Base-by-base conservation (phyloP, 2,113 vertebrate species). In the Mobula birostris region DNA sequence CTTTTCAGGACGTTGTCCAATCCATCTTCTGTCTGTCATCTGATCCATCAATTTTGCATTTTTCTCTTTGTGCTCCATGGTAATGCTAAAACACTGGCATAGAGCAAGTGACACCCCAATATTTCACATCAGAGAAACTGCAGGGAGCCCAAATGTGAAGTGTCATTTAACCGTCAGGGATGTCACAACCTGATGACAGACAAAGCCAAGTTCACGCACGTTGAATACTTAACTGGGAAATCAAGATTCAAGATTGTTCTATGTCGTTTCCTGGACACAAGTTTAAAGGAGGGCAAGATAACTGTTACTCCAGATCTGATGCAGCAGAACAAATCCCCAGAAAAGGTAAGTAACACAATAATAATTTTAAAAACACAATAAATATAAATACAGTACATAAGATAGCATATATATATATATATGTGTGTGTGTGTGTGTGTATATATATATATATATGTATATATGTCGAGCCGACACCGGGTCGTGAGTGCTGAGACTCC, bases 61-160 rank as follows among this genome's bases (percentile, higher is more conserved):
- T 93, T 76, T 76, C 91, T 40, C 40, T 76, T 93, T 93, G 32
- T 29, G 24, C 70, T 76, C 14, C 9, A 2, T 29, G 74, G 21
- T 2, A 19, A 74, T 12, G 70, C 74, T 93, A 74, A 93, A 48
- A 76, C 32, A 74, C 70, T 48, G 36, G 70, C 70, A 56, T 24
- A 27, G 70, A 24, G 40, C 2, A 40, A 56, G 91, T 93, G 91
- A 72, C 36, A 74, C 36, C 40, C 40, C 36, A 74, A 74, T 93
- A 74, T 74, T 93, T 93, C 91, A 93, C 70, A 93, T 76, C 36
- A 74, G 91, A 74, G 40, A 93, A 76, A 93, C 40, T 27, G 40
- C 36, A 72, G 9, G 21, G 68, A 93, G 36, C 21, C 40, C 40
- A 56, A 12, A 76, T 56, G 36, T 76, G 91, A 93, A 93, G 70